Evolutionary conservation across 2,797 vertebrate genomes (phyloP).

Genomic region (Martes flavigula): DNA sequence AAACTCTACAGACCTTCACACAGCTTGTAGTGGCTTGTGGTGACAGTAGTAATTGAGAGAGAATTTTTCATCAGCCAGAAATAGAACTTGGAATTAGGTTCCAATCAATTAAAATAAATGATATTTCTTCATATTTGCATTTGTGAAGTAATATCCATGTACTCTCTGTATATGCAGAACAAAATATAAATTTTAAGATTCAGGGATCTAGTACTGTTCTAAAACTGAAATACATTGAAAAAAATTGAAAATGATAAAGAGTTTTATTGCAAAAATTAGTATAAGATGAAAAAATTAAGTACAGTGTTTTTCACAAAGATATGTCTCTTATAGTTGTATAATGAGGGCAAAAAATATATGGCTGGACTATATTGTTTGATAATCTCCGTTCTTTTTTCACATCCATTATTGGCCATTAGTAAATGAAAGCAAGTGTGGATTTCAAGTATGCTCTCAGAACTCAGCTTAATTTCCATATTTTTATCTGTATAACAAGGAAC

Average conservation of each 20-base stretch:
- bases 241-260: not conserved
- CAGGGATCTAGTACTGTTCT: not conserved
- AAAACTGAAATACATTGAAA: not conserved
- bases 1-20: not conserved
- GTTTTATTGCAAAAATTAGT: not conserved
- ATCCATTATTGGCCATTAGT: not conserved
- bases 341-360: not conserved
- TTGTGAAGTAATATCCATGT: not conserved
- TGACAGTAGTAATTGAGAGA: not conserved
- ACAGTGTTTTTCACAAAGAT: not conserved
- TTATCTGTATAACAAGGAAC: not conserved
- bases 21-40: not conserved
- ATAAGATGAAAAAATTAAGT: not conserved
- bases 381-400: not conserved
- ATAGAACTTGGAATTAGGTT: not conserved
- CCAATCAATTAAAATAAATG: slow-evolving; percentile 4
- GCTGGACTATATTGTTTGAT: not conserved
- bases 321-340: not conserved
- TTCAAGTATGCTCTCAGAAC: not conserved
- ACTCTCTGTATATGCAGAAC: not conserved
- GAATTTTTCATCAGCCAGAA: not conserved
- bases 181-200: not conserved
- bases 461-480: not conserved
- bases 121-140: not conserved
- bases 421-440: not conserved